Base-by-base conservation (phyloP, 1,140 invertebrate species). In the Orius laevigatus region DNA sequence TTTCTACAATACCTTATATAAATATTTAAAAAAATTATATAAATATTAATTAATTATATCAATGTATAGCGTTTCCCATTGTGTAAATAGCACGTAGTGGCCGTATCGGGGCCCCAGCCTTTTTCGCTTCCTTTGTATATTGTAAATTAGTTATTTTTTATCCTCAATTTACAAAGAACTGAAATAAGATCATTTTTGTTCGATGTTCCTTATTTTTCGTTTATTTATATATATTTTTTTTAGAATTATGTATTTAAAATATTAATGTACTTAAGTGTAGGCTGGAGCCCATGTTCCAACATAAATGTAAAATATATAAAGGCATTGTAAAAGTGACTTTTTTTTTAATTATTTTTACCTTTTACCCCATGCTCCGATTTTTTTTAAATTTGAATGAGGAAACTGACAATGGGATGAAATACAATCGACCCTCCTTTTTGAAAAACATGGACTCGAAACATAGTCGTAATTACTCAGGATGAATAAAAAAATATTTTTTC, bases 401-500 rank as follows among this genome's bases (percentile, higher is more conserved):
- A 25, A 25, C 25, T 25, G 25, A 25, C 25, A 25, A 25, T 38
- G n/a, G 3, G n/a, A 48, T 20, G 41, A 44, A 18, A 12, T 41
- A 19, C 39, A 19, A 16, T 10, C 16, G n/a, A 12, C 39, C 15
- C 20, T 18, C 15, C 15, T 41, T 41, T 44, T 18, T 41, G 38
- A 46, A 44, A 36, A 32, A 36, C 35, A 25, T 20, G 18, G 34
- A 20, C 18, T 15, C 3, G 25, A 25, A 25, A 25, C 40, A 49
- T 49, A 35, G 48, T n/a, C n/a, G 40, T 31, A 9, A 38, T 25
- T 39, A 54, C 63, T 65, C 62, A 62, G 58, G 53, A 66, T 65
- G 64, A 64, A 66, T 66, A 67, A 66, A 58, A 65, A 63, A 59
- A 56, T 56, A 59, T 60, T 60, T 57, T 58, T 59, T 53, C 50